A percentile compares a stretch with the other conserved stretches of the same genome.
Evolutionary conservation across 2,888 invertebrate species (phyloP).

Genomic region (Leptopilina drosophilae): DNA sequence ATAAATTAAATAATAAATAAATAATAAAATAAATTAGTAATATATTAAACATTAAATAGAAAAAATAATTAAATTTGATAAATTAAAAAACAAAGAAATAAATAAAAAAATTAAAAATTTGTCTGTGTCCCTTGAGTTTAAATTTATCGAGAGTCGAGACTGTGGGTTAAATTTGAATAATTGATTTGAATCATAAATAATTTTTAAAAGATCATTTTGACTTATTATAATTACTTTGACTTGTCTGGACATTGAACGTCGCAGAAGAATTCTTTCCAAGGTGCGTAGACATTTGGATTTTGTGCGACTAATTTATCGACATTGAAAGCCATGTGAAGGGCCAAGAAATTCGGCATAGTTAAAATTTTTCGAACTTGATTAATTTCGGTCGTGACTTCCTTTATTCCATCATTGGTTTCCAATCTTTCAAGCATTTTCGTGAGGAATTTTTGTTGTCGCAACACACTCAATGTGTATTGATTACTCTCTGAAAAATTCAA

Average conservation of each 20-base stretch:
- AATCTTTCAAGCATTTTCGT: slow-evolving; percentile 82
- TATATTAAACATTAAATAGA: no score
- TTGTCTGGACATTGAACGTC: slow-evolving; percentile 66
- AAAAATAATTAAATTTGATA: no score
- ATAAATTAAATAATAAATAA: no score
- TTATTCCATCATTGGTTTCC: slow-evolving; percentile 77
- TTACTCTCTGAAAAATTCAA: slow-evolving; percentile 82
- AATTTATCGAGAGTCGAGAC: no score
- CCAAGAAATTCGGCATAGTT: slow-evolving; percentile 81
- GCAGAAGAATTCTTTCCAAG: slow-evolving; percentile 79
- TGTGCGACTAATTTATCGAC: slow-evolving; percentile 79
- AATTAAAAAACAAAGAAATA: no score
- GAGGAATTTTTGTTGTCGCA: slow-evolving; percentile 88
- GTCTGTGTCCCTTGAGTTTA: no score
- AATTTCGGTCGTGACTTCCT: slow-evolving; percentile 76
- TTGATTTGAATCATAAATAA: slow-evolving; percentile 11
- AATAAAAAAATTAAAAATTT: no score
- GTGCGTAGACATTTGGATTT: slow-evolving; percentile 78
- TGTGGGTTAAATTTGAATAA: no score
- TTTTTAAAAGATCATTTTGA: not conserved
- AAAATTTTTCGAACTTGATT: slow-evolving; percentile 81
- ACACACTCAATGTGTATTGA: slow-evolving; percentile 83
- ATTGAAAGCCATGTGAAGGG: slow-evolving; percentile 86
- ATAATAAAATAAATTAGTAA: no score
- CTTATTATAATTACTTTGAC: slow-evolving; percentile 61